Percentiles rank a stretch among this genome's conserved stretches.
Evolutionary conservation across 2,888 invertebrate species (phyloP).

Genomic region (Netelia virgata): DNA sequence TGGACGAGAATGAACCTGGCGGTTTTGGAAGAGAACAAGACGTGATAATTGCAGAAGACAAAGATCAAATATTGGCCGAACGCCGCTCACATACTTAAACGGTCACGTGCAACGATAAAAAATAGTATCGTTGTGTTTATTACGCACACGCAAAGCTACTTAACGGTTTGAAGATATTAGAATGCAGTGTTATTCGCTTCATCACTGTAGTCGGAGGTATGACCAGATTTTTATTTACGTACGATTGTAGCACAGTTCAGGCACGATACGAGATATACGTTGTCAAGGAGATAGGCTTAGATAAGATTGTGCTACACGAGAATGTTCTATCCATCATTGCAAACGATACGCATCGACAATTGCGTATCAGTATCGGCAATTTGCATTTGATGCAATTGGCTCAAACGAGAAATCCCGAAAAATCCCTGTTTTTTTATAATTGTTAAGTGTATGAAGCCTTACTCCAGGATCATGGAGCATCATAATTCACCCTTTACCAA

Average conservation of each 20-base stretch:
- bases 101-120: conserved; percentile 24
- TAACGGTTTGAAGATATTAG: not conserved
- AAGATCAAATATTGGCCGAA: conserved; percentile 72
- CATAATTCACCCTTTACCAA: conserved; percentile 56
- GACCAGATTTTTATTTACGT: conserved; percentile 47
- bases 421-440: not conserved
- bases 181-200: not conserved
- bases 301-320: conserved; percentile 76
- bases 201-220: conserved; percentile 18
- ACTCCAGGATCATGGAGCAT: conserved; percentile 23
- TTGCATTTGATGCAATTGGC: not conserved
- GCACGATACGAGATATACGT: conserved; percentile 50
- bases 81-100: conserved; percentile 18
- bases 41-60: conserved; percentile 59
- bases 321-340: conserved; percentile 17
- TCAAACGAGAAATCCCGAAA: not conserved
- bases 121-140: conserved; percentile 9
- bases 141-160: not conserved
- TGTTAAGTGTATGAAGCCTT: not conserved
- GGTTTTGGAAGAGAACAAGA: conserved; percentile 38
- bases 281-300: conserved; percentile 75
- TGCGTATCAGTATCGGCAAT: not conserved
- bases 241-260: conserved; percentile 18
- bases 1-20: conserved; percentile 8
- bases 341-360: conserved; percentile 4